Conservation (phyloP, 2,113 vertebrate genomes). For the Emydocephalus ijimae region DNA sequence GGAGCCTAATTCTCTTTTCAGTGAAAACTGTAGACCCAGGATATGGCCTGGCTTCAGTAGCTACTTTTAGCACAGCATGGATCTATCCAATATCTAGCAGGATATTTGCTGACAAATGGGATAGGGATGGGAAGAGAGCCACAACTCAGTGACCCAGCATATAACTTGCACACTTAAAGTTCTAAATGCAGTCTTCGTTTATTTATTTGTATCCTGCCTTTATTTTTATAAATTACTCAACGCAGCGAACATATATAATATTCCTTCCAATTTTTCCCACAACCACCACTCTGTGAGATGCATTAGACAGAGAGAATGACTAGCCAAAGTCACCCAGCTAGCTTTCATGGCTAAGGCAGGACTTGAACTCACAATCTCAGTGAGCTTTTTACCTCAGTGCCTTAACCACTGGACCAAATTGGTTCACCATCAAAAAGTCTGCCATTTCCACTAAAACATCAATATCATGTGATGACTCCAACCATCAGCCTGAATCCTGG, state of each 20-base stretch:
- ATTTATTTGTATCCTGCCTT: background rate
- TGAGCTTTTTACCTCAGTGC: background rate
- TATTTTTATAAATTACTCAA: background rate
- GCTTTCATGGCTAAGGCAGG: background rate
- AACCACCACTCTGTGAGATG: background rate
- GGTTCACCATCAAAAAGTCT: background rate
- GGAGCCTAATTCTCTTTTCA: background rate
- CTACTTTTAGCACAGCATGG: background rate
- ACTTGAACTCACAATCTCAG: background rate
- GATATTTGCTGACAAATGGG: background rate
- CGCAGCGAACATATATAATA: background rate
- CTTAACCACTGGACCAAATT: background rate
- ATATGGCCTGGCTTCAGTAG: background rate
- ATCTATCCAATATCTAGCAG: background rate
- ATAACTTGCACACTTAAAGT: too few relatives aligned
- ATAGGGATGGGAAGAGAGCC: background rate
- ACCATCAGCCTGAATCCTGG: background rate
- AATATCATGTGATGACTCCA: background rate
- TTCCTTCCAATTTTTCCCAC: background rate
- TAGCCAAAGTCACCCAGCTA: background rate
- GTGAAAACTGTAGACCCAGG: background rate
- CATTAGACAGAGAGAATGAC: background rate
- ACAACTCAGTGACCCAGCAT: background rate
- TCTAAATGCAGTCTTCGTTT: background rate
- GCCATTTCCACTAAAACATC: background rate